These are phyloP conservation scores for Vannuccia rotundouncinata DNA, from an alignment of 2,888 invertebrate species.

Conservation along the genomic window DNA sequence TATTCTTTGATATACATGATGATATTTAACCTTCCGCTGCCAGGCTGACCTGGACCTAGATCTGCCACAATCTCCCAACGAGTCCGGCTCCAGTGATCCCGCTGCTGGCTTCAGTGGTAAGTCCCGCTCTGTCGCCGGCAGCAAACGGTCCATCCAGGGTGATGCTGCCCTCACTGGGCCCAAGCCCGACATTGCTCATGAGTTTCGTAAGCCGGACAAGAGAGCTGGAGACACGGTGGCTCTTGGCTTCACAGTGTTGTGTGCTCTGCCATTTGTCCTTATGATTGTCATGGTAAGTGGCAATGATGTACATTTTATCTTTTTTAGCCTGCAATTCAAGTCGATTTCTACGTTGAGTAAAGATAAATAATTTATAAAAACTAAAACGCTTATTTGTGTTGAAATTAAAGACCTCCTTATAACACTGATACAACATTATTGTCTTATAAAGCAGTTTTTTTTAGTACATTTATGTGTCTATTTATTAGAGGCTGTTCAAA, in stretches of 20 bases:
- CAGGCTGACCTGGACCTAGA: slow-evolving; percentile 66
- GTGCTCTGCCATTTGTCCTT: slow-evolving; percentile 68
- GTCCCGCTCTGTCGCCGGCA: slow-evolving; percentile 25
- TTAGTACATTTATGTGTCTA: too few relatives aligned
- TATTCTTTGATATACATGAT: background rate
- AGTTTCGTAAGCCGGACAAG: slow-evolving; percentile 83
- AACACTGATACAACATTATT: too few relatives aligned
- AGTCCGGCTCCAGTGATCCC: background rate
- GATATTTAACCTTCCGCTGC: slow-evolving; percentile 36
- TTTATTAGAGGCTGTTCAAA: too few relatives aligned
- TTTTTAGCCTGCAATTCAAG: too few relatives aligned
- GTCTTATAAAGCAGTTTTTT: too few relatives aligned
- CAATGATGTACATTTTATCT: too few relatives aligned
- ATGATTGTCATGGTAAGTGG: slow-evolving; percentile 66
- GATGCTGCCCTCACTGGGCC: slow-evolving; percentile 54
- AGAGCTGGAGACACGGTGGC: slow-evolving; percentile 81
- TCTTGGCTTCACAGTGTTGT: slow-evolving; percentile 77
- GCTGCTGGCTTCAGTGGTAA: background rate
- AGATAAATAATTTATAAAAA: too few relatives aligned
- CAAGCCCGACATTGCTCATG: slow-evolving; percentile 68
- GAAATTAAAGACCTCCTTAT: too few relatives aligned
- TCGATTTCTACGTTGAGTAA: too few relatives aligned
- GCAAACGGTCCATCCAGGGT: background rate
- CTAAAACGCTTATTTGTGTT: too few relatives aligned
- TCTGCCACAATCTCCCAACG: slow-evolving; percentile 60